These are phyloP conservation scores for Megaceryle maxima DNA, from an alignment of 2,113 vertebrate species.

Conservation along the genomic window DNA sequence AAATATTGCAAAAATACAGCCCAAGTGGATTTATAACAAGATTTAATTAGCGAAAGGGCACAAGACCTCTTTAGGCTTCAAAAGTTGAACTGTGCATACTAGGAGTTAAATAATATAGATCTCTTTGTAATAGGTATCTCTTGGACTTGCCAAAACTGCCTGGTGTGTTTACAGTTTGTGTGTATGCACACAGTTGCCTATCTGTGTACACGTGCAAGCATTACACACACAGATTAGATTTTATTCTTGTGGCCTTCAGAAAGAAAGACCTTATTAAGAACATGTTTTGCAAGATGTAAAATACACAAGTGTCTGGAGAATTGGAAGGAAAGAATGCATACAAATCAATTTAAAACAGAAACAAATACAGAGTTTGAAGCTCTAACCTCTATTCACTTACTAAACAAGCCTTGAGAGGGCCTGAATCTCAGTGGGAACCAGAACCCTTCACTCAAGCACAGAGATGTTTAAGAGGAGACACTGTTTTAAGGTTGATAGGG, in stretches of 20 bases:
- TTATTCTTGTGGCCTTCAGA: background rate
- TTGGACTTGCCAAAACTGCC: background rate
- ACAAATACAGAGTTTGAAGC: background rate
- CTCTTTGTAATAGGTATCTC: background rate
- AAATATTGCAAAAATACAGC: conserved; percentile 48
- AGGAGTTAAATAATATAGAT: background rate
- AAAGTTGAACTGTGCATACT: background rate
- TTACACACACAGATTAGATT: background rate
- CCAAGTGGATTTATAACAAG: conserved; percentile 52
- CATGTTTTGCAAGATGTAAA: background rate
- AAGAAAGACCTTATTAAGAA: background rate
- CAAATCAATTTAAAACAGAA: background rate
- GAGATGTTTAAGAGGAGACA: background rate
- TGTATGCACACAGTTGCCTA: background rate
- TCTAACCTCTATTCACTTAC: background rate
- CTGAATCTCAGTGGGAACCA: background rate
- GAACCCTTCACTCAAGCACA: background rate
- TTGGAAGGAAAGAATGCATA: background rate
- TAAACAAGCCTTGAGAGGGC: background rate
- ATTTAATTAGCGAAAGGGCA: conserved; percentile 69
- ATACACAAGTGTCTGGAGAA: background rate
- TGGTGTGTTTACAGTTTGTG: background rate
- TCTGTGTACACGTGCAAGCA: rapidly evolving
- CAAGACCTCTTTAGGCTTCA: background rate
- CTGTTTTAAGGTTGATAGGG: background rate